Evolutionary conservation across 2,113 vertebrate genomes (phyloP).

Genomic region (Phylloscopus trochiloides): DNA sequence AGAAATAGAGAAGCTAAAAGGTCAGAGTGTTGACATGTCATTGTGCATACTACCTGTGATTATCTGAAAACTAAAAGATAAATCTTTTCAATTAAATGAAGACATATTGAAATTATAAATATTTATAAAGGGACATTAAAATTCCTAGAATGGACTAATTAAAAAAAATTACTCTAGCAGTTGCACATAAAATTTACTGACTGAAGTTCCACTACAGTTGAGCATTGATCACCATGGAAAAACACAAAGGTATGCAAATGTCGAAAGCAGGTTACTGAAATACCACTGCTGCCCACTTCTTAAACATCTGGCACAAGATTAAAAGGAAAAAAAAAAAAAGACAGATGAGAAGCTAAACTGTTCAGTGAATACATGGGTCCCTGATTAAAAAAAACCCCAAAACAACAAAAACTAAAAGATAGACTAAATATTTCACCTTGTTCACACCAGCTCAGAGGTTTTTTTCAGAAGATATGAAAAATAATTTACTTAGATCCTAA

Average conservation of each 20-base stretch:
- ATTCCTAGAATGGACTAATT: constrained; percentile 63
- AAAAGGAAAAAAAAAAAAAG: not conserved
- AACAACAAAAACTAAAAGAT: not conserved
- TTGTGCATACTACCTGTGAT: constrained; percentile 61
- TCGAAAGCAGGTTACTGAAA: constrained; percentile 23
- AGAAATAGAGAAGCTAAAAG: constrained; percentile 74
- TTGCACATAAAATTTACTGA: constrained; percentile 67
- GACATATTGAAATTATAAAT: constrained; percentile 77
- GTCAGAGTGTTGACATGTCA: constrained; percentile 69
- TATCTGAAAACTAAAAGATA: constrained; percentile 73
- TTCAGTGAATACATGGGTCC: not conserved
- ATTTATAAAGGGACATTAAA: constrained; percentile 74
- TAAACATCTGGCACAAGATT: not conserved
- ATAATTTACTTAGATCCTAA: not conserved
- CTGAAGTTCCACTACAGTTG: not conserved
- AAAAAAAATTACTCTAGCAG: constrained; percentile 60
- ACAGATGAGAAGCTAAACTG: not conserved
- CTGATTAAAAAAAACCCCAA: not conserved
- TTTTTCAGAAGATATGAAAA: not conserved
- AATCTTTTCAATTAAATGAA: constrained; percentile 74
- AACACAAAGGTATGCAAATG: constrained; percentile 60
- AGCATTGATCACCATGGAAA: constrained; percentile 48
- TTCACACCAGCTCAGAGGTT: not conserved
- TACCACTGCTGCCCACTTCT: not conserved
- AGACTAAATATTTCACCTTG: not conserved